Conservation (phyloP, 2,888 invertebrate genomes). For the Drosophila meridionalis region DNA sequence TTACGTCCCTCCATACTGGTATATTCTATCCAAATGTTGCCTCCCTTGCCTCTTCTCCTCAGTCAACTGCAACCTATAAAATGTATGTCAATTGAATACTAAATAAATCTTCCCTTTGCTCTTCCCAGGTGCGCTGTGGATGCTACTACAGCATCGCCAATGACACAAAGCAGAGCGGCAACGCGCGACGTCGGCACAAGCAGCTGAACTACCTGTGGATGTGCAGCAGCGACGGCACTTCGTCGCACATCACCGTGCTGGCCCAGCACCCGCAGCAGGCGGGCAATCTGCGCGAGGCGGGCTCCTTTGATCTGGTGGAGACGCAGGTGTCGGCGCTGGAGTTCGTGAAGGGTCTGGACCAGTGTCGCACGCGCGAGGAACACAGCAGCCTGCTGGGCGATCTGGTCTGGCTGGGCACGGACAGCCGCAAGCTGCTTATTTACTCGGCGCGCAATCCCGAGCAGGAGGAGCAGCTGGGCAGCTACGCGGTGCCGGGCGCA, state of each 20-base stretch:
- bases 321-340: conserved; percentile 93
- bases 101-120: background rate
- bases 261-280: conserved; percentile 90
- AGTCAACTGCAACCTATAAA: background rate
- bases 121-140: conserved; percentile 92
- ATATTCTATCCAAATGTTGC: too few species aligned
- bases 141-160: conserved; percentile 92
- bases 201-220: conserved; percentile 95
- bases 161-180: conserved; percentile 86
- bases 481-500: conserved; percentile 89
- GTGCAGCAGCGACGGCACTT: conserved; percentile 92
- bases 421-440: conserved; percentile 91
- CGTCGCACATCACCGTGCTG: conserved; percentile 92
- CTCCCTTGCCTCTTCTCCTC: too few species aligned
- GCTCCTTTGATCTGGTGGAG: conserved; percentile 92
- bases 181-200: conserved; percentile 87
- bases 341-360: conserved; percentile 90
- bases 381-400: conserved; percentile 85
- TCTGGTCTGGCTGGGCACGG: conserved; percentile 97
- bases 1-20: too few species aligned
- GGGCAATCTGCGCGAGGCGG: conserved; percentile 90
- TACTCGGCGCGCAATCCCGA: conserved; percentile 95
- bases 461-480: conserved; percentile 91
- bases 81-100: background rate
- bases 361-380: conserved; percentile 82